These are phyloP conservation scores for Allenopithecus nigroviridis DNA, from an alignment of 2,797 vertebrate species.

Conservation along the genomic window DNA sequence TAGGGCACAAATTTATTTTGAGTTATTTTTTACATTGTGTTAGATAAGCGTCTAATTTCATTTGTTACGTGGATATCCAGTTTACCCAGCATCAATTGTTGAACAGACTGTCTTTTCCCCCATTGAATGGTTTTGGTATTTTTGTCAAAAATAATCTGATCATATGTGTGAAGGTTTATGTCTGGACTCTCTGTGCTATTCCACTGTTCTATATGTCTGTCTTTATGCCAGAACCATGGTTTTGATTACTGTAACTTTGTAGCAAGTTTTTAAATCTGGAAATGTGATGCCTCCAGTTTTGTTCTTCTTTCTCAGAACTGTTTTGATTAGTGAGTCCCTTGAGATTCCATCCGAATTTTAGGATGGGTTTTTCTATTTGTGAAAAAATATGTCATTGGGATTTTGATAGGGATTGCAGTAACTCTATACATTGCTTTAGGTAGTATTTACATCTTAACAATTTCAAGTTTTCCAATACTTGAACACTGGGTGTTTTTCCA, in stretches of 20 bases:
- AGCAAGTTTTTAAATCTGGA: neutral
- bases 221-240: neutral
- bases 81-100: neutral
- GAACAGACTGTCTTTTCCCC: neutral
- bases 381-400: neutral
- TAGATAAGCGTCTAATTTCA: neutral
- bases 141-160: neutral
- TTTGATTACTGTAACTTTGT: neutral
- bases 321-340: neutral
- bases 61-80: neutral
- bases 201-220: neutral
- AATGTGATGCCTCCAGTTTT: neutral
- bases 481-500: neutral
- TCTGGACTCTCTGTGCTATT: neutral
- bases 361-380: neutral
- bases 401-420: neutral
- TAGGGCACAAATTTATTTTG: neutral
- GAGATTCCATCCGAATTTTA: neutral
- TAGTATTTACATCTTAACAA: neutral
- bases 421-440: neutral
- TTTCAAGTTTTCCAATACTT: neutral
- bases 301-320: neutral
- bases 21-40: neutral
- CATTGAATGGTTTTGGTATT: neutral
- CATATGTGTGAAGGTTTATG: neutral